These are phyloP conservation scores for Sitta carolinensis DNA, from an alignment of 2,797 vertebrate genomes.

Conservation along the genomic window DNA sequence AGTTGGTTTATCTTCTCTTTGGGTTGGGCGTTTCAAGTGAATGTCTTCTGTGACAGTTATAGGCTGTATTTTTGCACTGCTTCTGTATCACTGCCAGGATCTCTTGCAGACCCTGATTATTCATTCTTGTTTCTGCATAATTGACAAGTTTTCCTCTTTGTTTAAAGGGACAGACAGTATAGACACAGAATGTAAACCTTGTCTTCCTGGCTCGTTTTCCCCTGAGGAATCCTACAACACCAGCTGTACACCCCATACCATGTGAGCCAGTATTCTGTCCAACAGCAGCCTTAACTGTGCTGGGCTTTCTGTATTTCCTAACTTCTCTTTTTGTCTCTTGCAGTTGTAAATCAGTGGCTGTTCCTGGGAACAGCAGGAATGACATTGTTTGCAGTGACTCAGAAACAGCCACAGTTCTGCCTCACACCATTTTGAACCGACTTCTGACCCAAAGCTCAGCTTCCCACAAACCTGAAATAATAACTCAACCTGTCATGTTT, in stretches of 20 bases:
- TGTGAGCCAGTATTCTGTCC: slow-evolving; percentile 39
- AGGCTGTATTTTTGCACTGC: background rate
- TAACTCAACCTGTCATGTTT: background rate
- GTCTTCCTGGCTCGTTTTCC: slow-evolving; percentile 68
- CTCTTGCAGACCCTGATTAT: background rate
- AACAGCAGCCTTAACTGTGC: background rate
- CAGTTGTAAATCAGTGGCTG: slow-evolving; percentile 57
- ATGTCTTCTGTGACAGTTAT: background rate
- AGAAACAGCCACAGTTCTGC: background rate
- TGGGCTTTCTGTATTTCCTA: background rate
- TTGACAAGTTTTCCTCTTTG: background rate
- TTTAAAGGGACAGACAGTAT: slow-evolving; percentile 51
- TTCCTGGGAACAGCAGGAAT: slow-evolving; percentile 45
- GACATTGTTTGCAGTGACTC: slow-evolving; percentile 52
- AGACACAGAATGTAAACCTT: slow-evolving; percentile 55
- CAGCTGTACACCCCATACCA: slow-evolving; percentile 59
- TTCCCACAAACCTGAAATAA: background rate
- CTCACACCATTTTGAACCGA: background rate
- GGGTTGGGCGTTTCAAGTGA: background rate
- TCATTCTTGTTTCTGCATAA: background rate
- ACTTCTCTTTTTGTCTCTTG: background rate
- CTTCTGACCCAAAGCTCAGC: background rate
- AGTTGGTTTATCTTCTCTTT: background rate
- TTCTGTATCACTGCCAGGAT: background rate
- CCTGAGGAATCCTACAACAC: slow-evolving; percentile 49